Conservation (phyloP, 2,888 invertebrate genomes). For the Epinotia nisella region DNA sequence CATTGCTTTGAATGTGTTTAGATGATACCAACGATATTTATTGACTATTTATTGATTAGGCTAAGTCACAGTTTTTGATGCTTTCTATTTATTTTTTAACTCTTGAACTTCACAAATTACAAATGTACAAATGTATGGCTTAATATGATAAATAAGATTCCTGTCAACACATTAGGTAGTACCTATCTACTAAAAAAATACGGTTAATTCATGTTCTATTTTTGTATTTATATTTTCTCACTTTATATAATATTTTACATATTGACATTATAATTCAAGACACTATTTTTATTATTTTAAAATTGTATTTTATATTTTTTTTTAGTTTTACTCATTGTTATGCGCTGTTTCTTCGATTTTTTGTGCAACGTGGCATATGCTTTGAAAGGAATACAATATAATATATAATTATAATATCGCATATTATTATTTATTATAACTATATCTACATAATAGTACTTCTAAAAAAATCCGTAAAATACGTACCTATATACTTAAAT, state of each 20-base stretch:
- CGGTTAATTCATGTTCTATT: not conserved
- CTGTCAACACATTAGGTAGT: not conserved
- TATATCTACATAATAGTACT: too few relatives aligned
- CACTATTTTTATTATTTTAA: not conserved
- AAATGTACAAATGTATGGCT: not conserved
- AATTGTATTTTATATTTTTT: not conserved
- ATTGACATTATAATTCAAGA: too few relatives aligned
- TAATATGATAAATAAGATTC: not conserved
- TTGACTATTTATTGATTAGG: constrained; percentile 46
- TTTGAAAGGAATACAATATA: too few relatives aligned
- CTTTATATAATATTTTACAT: too few relatives aligned
- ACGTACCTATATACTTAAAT: too few relatives aligned
- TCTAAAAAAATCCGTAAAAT: too few relatives aligned
- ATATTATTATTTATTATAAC: too few relatives aligned
- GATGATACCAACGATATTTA: constrained; percentile 34
- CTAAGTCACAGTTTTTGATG: constrained; percentile 43
- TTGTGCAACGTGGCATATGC: too few relatives aligned
- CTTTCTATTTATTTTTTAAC: not conserved
- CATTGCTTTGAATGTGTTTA: not conserved
- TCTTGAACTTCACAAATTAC: too few relatives aligned
- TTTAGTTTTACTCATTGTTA: too few relatives aligned
- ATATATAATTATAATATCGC: too few relatives aligned
- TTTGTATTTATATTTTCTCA: not conserved
- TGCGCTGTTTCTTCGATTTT: too few relatives aligned
- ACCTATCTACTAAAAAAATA: not conserved